Evolutionary conservation across 2,888 invertebrate species (phyloP).

Genomic region (Oxycera nigricornis): DNA sequence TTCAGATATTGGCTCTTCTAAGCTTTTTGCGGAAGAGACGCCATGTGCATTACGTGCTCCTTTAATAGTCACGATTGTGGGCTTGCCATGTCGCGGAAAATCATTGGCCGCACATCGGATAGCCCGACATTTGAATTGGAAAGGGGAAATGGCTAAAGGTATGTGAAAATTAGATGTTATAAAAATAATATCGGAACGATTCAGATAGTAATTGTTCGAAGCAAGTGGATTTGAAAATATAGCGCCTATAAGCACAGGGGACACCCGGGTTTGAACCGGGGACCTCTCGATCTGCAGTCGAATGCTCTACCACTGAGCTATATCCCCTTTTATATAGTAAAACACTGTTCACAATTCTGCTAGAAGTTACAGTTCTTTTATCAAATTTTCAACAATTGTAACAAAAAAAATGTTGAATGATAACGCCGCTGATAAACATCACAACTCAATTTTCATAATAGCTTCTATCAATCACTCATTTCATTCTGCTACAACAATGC

Average conservation of each 20-base stretch:
- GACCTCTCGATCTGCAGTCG: conserved; percentile 58
- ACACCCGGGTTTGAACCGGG: conserved; percentile 48
- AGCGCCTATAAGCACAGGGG: conserved; percentile 36
- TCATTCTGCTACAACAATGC: neutral
- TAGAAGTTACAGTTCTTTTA: neutral
- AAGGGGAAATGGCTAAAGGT: conserved; percentile 86
- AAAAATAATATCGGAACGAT: too few species aligned
- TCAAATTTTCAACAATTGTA: neutral
- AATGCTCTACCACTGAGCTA: conserved; percentile 59
- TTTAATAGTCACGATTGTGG: conserved; percentile 86
- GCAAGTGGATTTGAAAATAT: neutral
- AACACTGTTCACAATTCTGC: neutral
- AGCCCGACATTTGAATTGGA: conserved; percentile 88
- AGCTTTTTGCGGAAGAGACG: conserved; percentile 51
- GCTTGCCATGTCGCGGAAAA: conserved; percentile 91
- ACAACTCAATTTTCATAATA: neutral
- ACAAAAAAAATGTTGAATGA: neutral
- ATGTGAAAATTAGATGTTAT: conserved; percentile 50
- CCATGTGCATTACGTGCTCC: conserved; percentile 66
- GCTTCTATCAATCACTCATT: neutral
- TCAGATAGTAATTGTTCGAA: conserved; percentile 7
- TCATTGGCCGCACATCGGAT: conserved; percentile 89
- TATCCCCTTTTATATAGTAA: conserved; percentile 50
- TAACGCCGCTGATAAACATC: neutral
- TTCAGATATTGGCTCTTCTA: conserved; percentile 44